Conservation (phyloP, 2,888 invertebrate genomes). For the Drosophila koepferae region DNA sequence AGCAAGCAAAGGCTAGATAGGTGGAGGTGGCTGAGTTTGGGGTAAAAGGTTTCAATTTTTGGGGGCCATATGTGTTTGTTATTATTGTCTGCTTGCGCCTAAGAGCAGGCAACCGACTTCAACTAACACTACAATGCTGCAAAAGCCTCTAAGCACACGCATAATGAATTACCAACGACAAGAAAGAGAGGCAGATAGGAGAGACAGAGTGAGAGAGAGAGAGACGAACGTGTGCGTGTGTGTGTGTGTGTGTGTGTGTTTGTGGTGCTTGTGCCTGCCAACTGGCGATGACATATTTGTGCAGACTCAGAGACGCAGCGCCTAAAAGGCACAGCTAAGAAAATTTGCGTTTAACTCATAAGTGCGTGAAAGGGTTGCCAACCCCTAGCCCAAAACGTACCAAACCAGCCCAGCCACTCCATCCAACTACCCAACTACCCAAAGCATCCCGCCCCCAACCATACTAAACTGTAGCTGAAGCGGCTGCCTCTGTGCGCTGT, state of each 20-base stretch:
- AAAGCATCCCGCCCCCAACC: not conserved
- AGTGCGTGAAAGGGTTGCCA: constrained; percentile 81
- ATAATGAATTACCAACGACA: constrained; percentile 78
- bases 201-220: not conserved
- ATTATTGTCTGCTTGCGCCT: constrained; percentile 71
- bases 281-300: constrained; percentile 82
- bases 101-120: constrained; percentile 68
- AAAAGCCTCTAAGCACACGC: constrained; percentile 79
- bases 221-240: too few relatives aligned
- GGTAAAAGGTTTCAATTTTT: constrained; percentile 7
- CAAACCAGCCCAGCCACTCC: not conserved
- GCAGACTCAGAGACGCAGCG: constrained; percentile 67
- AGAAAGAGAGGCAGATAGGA: not conserved
- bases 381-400: constrained; percentile 22
- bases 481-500: constrained; percentile 75
- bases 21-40: not conserved
- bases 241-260: constrained; percentile 12
- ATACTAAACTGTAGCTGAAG: constrained; percentile 16
- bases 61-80: constrained; percentile 20
- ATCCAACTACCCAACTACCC: not conserved
- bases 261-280: constrained; percentile 40
- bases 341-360: constrained; percentile 82
- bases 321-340: constrained; percentile 83
- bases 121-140: constrained; percentile 60
- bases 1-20: not conserved